Percentiles rank a stretch among this genome's conserved stretches.
These are phyloP conservation scores for Schizotus pectinicornis DNA, from an alignment of 2,888 invertebrate genomes.

Conservation along the genomic window DNA sequence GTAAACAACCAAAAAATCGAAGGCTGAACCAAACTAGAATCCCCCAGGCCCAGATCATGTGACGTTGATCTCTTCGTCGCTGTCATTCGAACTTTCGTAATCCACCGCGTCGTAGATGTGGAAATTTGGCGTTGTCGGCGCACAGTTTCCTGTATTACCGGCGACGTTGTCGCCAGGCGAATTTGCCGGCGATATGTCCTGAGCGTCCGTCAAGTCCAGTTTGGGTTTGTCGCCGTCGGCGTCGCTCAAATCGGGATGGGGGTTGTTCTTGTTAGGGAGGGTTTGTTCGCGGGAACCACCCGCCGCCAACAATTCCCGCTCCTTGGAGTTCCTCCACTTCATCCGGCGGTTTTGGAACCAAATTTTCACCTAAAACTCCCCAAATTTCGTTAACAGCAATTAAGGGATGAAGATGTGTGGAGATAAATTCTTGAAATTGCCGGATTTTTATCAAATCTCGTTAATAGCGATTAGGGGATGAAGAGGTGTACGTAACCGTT, in stretches of 20 bases:
- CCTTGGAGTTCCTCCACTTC: conserved; percentile 99
- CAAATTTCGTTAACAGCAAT: too few relatives aligned
- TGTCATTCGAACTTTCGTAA: conserved; percentile 65
- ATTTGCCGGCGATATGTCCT: conserved; percentile 63
- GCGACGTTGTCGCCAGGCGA: conserved; percentile 50
- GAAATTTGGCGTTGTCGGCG: conserved; percentile 41
- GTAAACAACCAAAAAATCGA: background rate
- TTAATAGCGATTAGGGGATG: too few relatives aligned
- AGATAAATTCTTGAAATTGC: conserved; percentile 29
- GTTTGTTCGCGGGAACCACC: conserved; percentile 96
- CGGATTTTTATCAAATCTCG: too few relatives aligned
- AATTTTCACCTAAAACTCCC: conserved; percentile 73
- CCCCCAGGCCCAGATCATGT: conserved; percentile 68
- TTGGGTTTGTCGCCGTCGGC: conserved; percentile 82
- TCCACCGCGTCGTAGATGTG: conserved; percentile 58
- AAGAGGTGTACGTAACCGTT: too few relatives aligned
- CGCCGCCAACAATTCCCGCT: conserved; percentile 89
- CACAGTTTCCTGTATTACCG: conserved; percentile 30
- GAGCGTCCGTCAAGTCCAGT: conserved; percentile 63
- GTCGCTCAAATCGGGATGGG: conserved; percentile 92
- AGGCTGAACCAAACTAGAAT: background rate
- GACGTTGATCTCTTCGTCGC: conserved; percentile 85
- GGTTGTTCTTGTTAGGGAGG: conserved; percentile 94
- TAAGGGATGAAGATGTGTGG: too few relatives aligned
- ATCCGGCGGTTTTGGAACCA: conserved; percentile 98